A percentile compares a stretch with the other conserved stretches of the same genome.
phyloP scores from a whole-genome alignment of 2,888 invertebrate genomes.

The Drosophila anomalata region DNA sequence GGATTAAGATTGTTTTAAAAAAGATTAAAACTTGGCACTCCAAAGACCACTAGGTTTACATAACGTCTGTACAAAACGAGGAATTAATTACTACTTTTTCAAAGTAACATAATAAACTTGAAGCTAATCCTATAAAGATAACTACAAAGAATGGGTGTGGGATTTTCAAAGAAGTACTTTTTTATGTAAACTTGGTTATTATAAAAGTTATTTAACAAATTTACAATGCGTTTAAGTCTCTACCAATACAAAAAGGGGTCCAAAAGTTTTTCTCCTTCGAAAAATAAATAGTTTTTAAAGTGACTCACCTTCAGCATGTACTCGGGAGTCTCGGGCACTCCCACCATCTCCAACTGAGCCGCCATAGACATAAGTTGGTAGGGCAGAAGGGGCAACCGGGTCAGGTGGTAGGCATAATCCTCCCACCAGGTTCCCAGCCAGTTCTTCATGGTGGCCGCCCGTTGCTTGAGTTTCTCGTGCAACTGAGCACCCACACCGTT shows the following conservation, averaged over 20 bases:
- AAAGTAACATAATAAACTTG: neutral
- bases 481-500: conserved; percentile 84
- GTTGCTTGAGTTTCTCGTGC: conserved; percentile 84
- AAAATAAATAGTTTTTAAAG: neutral
- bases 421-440: conserved; percentile 87
- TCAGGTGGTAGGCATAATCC: conserved; percentile 85
- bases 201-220: too few species aligned
- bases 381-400: conserved; percentile 85
- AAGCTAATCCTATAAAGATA: too few species aligned
- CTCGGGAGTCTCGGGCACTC: conserved; percentile 75
- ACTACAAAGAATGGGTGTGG: neutral
- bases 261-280: too few species aligned
- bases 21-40: neutral
- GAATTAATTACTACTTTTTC: too few species aligned
- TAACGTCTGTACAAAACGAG: too few species aligned
- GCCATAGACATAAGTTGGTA: conserved; percentile 85
- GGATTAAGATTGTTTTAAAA: neutral
- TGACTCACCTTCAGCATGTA: conserved; percentile 69
- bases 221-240: too few species aligned
- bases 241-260: too few species aligned
- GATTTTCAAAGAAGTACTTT: neutral
- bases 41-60: neutral
- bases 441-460: conserved; percentile 84
- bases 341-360: conserved; percentile 73
- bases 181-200: too few species aligned